Base-by-base conservation (phyloP, 2,113 vertebrate genomes). In the Zosterops pallidus region DNA sequence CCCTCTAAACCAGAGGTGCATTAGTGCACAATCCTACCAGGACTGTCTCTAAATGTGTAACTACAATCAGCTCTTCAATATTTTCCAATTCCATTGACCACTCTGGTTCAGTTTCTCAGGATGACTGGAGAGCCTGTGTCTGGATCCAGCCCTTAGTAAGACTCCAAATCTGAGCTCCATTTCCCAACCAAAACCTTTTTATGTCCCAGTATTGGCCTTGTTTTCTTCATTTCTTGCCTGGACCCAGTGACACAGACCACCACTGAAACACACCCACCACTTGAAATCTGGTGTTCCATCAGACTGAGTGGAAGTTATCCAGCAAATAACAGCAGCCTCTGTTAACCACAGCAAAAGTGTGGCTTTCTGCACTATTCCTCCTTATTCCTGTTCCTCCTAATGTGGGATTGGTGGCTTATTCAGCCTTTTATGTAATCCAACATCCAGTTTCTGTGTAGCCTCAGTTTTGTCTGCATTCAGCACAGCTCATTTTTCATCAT, bases 381-480 rank as follows among this genome's bases (percentile, higher is more conserved):
- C 42, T 71, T 59, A 35, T 71, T 83, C 44, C 62, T 24, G 0
- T 18, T 91, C 26, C 79, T 67, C 67, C 50, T 63, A 26, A 41
- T 75, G 44, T 47, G 87, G 68, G 42, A 65, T 29, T 10, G 21
- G 52, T 92, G 62, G 39, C 6, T 92, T 95, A 42, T 56, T 91
- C 63, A 76, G 92, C 70, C 59, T 65, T 94, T 67, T 67, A 63
- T 74, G 52, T 63, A 96, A 95, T 39, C 78, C 72, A 86, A 5
- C 9, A 42, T 65, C 75, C 33, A 1, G 9, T 91, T 81, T 86
- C 60, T 42, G 11, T 37, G 37, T 37, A 84, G 69, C 25, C 56
- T 77, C 83, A 65, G 53, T 92, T 89, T 69, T 79, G 70, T 53
- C 88, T 92, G 83, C 42, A 22, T 70, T 74, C 72, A 95, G 92